Evolutionary conservation across 2,888 invertebrate genomes (phyloP).

Genomic region (Tenthredo amoena): DNA sequence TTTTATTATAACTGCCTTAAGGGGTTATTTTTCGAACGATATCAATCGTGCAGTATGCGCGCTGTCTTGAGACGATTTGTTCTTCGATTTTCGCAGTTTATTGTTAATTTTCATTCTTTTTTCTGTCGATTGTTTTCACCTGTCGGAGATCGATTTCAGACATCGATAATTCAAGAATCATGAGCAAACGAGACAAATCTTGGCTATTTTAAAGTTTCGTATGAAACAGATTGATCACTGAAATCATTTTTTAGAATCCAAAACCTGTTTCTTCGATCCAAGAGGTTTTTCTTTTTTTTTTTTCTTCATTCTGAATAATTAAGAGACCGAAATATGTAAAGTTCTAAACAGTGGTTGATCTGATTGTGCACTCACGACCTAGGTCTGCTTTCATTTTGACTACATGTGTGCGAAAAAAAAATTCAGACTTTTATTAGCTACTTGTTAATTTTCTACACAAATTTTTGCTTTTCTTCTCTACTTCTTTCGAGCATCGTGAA

Average conservation of each 20-base stretch:
- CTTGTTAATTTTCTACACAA: neutral
- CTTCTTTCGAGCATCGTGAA: neutral
- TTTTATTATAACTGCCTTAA: too few species aligned
- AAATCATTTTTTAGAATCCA: neutral
- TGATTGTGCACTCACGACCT: neutral
- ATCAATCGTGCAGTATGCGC: too few species aligned
- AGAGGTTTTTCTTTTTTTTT: neutral
- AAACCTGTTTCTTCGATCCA: neutral
- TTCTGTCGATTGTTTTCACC: too few species aligned
- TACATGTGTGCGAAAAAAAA: neutral
- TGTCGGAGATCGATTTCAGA: too few species aligned
- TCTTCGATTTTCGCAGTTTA: too few species aligned
- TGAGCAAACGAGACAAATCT: neutral
- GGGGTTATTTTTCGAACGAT: too few species aligned
- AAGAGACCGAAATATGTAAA: neutral
- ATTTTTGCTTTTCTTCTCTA: neutral
- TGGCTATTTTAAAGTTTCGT: neutral
- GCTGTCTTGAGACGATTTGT: too few species aligned
- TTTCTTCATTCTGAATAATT: neutral
- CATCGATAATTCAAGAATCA: too few species aligned
- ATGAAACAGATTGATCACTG: neutral
- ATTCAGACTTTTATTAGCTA: neutral
- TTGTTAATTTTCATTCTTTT: too few species aligned
- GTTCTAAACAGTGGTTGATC: neutral
- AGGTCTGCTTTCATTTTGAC: neutral